Evolutionary conservation across 2,888 invertebrate species (phyloP).

Genomic region (Cyclophora albipunctata): DNA sequence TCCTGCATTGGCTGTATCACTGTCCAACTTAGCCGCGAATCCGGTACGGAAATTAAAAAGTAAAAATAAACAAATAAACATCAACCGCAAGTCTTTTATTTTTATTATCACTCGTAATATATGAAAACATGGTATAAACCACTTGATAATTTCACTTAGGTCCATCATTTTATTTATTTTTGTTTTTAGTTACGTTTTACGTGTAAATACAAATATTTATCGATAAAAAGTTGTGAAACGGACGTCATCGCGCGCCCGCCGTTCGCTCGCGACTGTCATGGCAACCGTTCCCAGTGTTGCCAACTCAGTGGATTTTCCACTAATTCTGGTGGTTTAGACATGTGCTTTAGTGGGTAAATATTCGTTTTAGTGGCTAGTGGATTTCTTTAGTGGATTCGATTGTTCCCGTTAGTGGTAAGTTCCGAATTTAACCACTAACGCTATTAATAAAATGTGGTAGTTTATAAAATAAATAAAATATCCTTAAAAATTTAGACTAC

Average conservation of each 20-base stretch:
- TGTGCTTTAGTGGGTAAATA: no score
- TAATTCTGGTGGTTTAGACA: no score
- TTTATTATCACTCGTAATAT: constrained; percentile 34
- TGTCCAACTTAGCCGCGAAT: constrained; percentile 4
- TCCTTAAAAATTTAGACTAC: no score
- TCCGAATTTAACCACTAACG: no score
- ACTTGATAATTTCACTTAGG: constrained; percentile 66
- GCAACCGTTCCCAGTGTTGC: constrained; percentile 41
- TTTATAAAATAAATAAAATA: no score
- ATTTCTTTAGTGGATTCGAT: no score
- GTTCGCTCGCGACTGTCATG: constrained; percentile 30
- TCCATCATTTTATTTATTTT: constrained; percentile 45
- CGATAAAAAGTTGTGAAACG: constrained; percentile 11
- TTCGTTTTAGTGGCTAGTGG: no score
- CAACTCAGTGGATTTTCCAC: no score
- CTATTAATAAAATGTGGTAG: no score
- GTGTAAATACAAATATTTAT: constrained; percentile 3
- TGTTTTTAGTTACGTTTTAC: constrained; percentile 9
- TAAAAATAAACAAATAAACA: constrained; percentile 19
- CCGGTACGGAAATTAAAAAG: constrained; percentile 12
- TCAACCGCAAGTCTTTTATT: constrained; percentile 10
- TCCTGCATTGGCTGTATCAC: no score
- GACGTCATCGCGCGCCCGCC: constrained; percentile 42
- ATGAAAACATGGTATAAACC: constrained; percentile 67
- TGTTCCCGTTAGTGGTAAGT: no score